Percentiles rank a stretch among this genome's conserved stretches.
Conservation (phyloP, 1,140 invertebrate species). For the Zaprionus ornatus region DNA sequence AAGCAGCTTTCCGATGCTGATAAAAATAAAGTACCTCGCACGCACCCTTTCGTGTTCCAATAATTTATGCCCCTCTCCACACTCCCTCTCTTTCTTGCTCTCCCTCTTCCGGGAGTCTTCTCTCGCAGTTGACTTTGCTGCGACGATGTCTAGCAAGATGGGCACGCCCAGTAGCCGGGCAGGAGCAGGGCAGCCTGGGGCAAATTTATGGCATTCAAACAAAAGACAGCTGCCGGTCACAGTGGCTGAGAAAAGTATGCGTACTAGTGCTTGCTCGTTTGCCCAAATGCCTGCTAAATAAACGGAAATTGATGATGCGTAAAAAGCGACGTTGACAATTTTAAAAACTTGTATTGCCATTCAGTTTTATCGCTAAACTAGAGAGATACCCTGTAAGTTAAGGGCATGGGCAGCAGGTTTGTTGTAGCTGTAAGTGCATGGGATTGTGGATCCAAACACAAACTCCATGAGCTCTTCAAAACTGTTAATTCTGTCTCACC, state of each 20-base stretch:
- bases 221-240: conserved; percentile 67
- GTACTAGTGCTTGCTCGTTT: conserved; percentile 10
- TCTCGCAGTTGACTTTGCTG: background rate
- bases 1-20: conserved; percentile 50
- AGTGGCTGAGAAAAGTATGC: conserved; percentile 57
- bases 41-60: conserved; percentile 59
- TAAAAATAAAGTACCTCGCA: conserved; percentile 64
- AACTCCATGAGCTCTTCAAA: no score
- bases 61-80: conserved; percentile 69
- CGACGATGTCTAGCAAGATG: background rate
- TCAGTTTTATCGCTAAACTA: conserved; percentile 13
- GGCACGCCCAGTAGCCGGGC: background rate
- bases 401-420: background rate
- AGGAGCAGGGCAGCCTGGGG: background rate
- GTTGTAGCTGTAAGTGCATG: no score
- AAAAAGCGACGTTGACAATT: conserved; percentile 77
- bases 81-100: background rate
- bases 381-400: conserved; percentile 1
- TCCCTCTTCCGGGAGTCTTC: background rate
- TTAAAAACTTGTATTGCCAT: conserved; percentile 67
- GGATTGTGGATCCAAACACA: no score
- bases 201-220: conserved; percentile 78
- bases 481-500: no score
- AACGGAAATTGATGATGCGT: conserved; percentile 79
- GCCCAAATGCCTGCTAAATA: conserved; percentile 71